A percentile compares a stretch with the other conserved stretches of the same genome.
Conservation (phyloP, 2,797 vertebrate species). For the Pseudotriccus pelzelni region DNA sequence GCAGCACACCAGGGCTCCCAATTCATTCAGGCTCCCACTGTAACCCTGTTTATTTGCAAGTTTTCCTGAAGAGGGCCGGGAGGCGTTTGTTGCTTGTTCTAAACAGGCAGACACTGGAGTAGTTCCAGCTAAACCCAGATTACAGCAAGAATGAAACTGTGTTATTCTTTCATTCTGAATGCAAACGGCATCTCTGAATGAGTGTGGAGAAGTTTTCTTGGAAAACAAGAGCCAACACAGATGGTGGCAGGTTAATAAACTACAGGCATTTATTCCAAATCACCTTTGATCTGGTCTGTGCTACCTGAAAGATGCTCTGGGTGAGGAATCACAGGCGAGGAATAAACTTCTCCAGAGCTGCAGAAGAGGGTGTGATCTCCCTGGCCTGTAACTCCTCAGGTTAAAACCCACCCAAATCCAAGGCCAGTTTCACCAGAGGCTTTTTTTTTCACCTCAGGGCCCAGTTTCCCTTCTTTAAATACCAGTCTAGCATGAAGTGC, state of each 20-base stretch:
- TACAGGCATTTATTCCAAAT: not conserved
- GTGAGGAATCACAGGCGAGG: not conserved
- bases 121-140: not conserved
- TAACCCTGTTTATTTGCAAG: not conserved
- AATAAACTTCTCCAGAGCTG: not conserved
- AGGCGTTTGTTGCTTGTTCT: not conserved
- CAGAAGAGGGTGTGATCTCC: not conserved
- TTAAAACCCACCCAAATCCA: not conserved
- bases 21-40: accelerated
- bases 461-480: not conserved
- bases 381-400: not conserved
- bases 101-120: not conserved
- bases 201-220: not conserved
- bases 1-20: not conserved
- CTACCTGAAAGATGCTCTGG: accelerated
- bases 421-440: not conserved
- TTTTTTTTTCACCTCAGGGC: not conserved
- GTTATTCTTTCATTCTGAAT: not conserved
- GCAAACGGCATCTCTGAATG: not conserved
- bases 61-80: not conserved
- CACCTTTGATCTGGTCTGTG: not conserved
- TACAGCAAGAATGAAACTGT: not conserved
- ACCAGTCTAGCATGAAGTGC: not conserved
- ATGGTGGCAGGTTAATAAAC: not conserved
- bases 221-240: not conserved